phyloP scores from a whole-genome alignment of 2,113 vertebrate species.

The Amphiprion ocellaris region DNA sequence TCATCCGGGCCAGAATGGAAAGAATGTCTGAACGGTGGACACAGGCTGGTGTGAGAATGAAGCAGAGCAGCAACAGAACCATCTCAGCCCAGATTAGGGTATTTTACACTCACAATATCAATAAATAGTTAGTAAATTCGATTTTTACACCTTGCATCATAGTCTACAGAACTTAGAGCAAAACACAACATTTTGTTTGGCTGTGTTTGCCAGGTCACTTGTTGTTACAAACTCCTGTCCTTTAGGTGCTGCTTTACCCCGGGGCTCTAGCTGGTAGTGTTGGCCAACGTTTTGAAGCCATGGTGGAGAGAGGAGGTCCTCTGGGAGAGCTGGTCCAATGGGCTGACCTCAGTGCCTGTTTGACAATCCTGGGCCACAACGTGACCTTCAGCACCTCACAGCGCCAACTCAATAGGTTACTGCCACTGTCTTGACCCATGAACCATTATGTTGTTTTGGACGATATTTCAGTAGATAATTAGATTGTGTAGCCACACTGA shows the following conservation, averaged over 20 bases:
- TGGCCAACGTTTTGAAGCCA: slow-evolving; percentile 75
- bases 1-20: slow-evolving; percentile 77
- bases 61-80: slow-evolving; percentile 51
- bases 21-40: slow-evolving; percentile 76
- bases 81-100: slow-evolving; percentile 69
- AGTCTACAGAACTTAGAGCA: too few species aligned
- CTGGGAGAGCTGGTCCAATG: slow-evolving; percentile 85
- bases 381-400: slow-evolving; percentile 76
- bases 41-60: slow-evolving; percentile 67
- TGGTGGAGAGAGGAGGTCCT: slow-evolving; percentile 80
- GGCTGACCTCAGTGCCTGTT: slow-evolving; percentile 79
- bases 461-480: not conserved
- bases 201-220: not conserved
- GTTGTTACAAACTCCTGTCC: not conserved
- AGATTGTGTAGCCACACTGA: too few species aligned
- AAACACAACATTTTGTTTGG: too few species aligned
- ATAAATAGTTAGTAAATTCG: not conserved
- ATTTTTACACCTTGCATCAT: not conserved
- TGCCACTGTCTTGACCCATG: not conserved
- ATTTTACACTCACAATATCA: not conserved
- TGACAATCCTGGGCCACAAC: slow-evolving; percentile 80
- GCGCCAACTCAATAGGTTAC: slow-evolving; percentile 75
- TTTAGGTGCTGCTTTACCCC: slow-evolving; percentile 80
- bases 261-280: slow-evolving; percentile 74
- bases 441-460: not conserved